Conservation (phyloP, 2,113 vertebrate species). For the Alouatta palliata region DNA sequence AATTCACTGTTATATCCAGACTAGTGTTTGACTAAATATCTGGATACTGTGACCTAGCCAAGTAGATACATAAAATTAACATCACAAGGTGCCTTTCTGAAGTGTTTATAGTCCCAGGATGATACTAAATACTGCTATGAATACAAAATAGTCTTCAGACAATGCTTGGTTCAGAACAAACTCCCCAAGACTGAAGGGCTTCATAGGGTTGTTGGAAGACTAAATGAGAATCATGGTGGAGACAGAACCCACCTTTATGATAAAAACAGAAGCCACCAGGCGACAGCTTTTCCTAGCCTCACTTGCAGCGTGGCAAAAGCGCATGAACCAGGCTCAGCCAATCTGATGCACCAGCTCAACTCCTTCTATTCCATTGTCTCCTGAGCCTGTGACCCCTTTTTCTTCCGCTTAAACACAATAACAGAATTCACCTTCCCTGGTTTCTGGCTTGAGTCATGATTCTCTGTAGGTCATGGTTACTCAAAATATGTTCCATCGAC, state of each 20-base stretch:
- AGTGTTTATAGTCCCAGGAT: neutral
- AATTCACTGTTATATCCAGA: neutral
- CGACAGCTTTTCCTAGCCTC: neutral
- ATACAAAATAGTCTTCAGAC: neutral
- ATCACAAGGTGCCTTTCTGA: neutral
- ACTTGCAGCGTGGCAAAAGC: neutral
- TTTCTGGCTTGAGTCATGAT: neutral
- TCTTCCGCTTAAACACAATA: neutral
- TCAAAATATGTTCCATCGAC: neutral
- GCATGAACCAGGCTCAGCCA: neutral
- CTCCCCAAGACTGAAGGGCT: neutral
- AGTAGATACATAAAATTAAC: neutral
- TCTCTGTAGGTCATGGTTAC: neutral
- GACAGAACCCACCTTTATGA: neutral
- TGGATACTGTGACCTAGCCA: neutral
- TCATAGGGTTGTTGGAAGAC: neutral
- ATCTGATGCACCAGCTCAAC: accelerated
- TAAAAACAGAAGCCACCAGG: neutral
- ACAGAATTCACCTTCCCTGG: neutral
- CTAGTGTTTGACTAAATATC: neutral
- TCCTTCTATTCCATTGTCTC: neutral
- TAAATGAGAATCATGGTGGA: neutral
- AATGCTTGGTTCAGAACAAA: neutral
- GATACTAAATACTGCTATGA: neutral
- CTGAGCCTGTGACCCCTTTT: neutral